Base-by-base conservation (phyloP, 64 coral and sea anemone genomes). In the Anthopleura sola region DNA sequence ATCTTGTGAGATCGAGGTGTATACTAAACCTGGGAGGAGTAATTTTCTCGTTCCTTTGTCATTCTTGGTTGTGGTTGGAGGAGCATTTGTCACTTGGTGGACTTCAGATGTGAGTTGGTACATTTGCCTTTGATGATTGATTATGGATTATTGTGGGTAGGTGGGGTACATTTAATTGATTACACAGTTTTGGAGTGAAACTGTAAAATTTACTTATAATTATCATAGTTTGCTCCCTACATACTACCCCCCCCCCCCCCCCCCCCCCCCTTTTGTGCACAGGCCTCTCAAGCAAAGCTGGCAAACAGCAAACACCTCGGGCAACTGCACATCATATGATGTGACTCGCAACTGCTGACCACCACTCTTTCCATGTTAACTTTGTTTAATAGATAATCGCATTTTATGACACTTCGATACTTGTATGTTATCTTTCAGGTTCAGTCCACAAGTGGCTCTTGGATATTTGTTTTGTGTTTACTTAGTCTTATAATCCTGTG, bases 1-100 rank as follows among this genome's bases (percentile, higher is more conserved):
- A 34, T 71, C 66, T 15, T 71, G 66, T 71, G 66, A 71, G 66
- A 71, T 71, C 31, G 26, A 71, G 28, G 66, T 71, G 29, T 71
- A 10, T 31, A 0, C 28, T 17, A 71, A 12, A 71, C 34, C 66
- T 71, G 12, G 24, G 12, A 34, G 34, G 13, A 71, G 66, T 33
- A 34, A 16, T 71, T 29, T 71, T 34, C 29, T 71, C 16, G 11
- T 31, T 28, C 10, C 29, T 71, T 15, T 29, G 24, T 66, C 21
- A 11, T 66, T 71, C 26, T 34, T 71, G 31, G n/a, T 71, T 11
- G 29, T 71, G 28, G 26, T 71, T 34, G 28, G 23, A n/a, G 29
- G 10, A 32, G 29, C 66, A 62, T 1, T 7, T 71, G 66, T 71
- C 66, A 71, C 66, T 32, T 71, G 26, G 66, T 71, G 66, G 66